A percentile compares a stretch with the other conserved stretches of the same genome.
Evolutionary conservation across 2,113 vertebrate genomes (phyloP).

Genomic region (Prinia subflava): DNA sequence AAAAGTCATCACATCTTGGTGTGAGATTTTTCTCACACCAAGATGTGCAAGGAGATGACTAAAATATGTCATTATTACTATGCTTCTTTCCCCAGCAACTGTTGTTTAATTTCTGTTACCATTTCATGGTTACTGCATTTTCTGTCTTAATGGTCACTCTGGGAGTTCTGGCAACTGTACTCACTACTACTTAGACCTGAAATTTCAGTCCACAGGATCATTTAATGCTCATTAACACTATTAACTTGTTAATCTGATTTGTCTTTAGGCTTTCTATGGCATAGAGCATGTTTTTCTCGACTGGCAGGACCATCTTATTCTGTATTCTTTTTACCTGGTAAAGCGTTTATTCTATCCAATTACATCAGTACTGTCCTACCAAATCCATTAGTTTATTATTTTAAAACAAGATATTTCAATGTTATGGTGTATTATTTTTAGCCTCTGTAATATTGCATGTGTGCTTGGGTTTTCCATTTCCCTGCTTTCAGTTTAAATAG

Average conservation of each 20-base stretch:
- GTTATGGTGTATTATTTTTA: background rate
- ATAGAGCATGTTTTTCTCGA: background rate
- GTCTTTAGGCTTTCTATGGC: background rate
- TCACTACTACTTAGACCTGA: background rate
- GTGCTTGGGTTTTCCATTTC: background rate
- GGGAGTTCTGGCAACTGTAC: background rate
- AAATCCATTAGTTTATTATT: background rate
- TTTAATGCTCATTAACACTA: background rate
- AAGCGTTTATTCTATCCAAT: background rate
- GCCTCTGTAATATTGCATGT: background rate
- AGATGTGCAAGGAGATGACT: background rate
- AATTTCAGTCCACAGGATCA: background rate
- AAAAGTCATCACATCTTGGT: background rate
- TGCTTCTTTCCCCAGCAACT: background rate
- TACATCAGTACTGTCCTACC: background rate
- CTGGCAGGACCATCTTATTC: background rate
- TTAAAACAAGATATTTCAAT: background rate
- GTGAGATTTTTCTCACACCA: too few relatives aligned
- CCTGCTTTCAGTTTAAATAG: background rate
- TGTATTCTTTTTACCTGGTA: background rate
- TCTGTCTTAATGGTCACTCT: background rate
- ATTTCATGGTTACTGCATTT: background rate
- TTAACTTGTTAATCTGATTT: constrained; percentile 8
- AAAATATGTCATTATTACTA: background rate
- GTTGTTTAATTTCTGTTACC: background rate